These are phyloP conservation scores for Heterotis niloticus DNA, from an alignment of 2,113 vertebrate genomes.

Conservation along the genomic window DNA sequence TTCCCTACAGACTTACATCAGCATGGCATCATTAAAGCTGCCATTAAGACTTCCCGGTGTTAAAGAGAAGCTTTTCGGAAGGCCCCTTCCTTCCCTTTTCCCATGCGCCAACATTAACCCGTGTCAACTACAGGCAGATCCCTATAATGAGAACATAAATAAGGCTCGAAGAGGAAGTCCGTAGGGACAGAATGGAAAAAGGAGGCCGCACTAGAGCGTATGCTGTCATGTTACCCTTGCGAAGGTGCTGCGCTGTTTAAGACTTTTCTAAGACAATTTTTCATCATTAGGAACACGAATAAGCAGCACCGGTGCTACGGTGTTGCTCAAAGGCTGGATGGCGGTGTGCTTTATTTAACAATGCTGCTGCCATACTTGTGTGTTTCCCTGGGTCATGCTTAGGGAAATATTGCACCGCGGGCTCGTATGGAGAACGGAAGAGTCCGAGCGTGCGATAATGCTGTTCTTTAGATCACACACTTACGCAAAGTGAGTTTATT, in stretches of 20 bases:
- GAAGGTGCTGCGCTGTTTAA: conserved; percentile 32
- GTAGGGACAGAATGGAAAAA: neutral
- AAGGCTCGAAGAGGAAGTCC: conserved; percentile 20
- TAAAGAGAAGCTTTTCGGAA: conserved; percentile 47
- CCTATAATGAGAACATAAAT: conserved; percentile 32
- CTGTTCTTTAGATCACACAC: too few species aligned
- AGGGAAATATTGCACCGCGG: neutral
- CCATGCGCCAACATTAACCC: conserved; percentile 46
- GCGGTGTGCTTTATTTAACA: neutral
- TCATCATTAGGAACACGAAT: conserved; percentile 30
- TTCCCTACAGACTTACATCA: conserved; percentile 49
- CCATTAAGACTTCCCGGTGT: conserved; percentile 48
- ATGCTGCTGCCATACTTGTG: neutral
- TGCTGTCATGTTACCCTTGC: conserved; percentile 19
- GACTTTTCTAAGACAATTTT: conserved; percentile 37
- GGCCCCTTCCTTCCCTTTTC: conserved; percentile 33
- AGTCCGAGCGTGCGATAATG: too few species aligned
- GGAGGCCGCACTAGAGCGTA: neutral
- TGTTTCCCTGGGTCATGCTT: neutral
- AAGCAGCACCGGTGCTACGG: neutral
- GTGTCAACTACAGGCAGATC: conserved; percentile 43
- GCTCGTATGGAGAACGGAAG: neutral
- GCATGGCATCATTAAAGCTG: conserved; percentile 52
- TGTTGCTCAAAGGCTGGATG: neutral
- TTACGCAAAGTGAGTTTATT: too few species aligned